Evolutionary conservation across 2,113 vertebrate genomes (phyloP).

Genomic region (Astur gentilis): DNA sequence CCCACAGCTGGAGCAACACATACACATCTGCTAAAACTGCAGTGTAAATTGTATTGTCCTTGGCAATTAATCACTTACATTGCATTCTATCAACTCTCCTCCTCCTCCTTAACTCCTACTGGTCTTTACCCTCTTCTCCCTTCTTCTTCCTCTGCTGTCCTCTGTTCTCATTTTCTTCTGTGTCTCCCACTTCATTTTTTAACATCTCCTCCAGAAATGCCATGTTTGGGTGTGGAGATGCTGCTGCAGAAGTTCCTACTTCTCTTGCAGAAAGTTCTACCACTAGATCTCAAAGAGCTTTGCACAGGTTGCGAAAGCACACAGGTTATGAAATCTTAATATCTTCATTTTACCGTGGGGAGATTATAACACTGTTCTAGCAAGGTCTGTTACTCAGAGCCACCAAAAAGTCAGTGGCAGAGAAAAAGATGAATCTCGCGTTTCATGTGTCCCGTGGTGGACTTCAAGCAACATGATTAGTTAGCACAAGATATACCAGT

Average conservation of each 20-base stretch:
- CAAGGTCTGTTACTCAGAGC: not conserved
- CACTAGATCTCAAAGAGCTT: not conserved
- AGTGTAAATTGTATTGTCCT: slow-evolving; percentile 5
- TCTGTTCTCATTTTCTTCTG: not conserved
- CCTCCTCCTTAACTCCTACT: slow-evolving; percentile 6
- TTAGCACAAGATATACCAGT: not conserved
- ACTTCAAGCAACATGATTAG: not conserved
- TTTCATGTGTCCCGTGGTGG: not conserved
- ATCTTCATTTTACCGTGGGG: not conserved
- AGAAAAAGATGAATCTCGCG: not conserved
- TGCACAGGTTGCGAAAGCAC: not conserved
- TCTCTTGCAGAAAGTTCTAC: not conserved
- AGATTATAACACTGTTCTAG: not conserved
- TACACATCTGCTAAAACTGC: slow-evolving; percentile 13
- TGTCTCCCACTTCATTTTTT: not conserved
- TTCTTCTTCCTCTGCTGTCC: not conserved
- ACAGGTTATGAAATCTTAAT: not conserved
- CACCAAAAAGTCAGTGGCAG: not conserved
- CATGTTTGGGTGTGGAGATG: not conserved
- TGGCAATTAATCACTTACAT: slow-evolving; percentile 11
- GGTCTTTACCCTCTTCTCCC: not conserved
- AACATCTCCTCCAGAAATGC: not conserved
- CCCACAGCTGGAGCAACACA: slow-evolving; percentile 42
- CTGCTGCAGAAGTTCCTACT: not conserved
- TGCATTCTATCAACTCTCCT: not conserved